A percentile compares a stretch with the other conserved stretches of the same genome.
These are phyloP conservation scores for Tenebrio molitor DNA, from an alignment of 1,140 invertebrate species.

Conservation along the genomic window DNA sequence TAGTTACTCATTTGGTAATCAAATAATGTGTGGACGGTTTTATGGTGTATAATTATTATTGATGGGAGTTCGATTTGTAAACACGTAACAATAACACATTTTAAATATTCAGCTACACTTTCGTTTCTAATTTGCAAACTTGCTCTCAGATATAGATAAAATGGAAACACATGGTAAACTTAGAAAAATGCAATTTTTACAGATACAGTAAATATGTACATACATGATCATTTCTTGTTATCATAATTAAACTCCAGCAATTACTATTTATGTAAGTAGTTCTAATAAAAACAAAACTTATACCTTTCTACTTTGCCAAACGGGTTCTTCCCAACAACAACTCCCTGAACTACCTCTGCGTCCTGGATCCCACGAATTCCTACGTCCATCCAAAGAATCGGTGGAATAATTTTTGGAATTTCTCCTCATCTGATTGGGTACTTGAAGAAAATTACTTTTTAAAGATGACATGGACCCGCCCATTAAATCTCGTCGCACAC, in stretches of 20 bases:
- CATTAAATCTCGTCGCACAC: slow-evolving; percentile 64
- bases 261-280: too few species aligned
- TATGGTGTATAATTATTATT: slow-evolving; percentile 18
- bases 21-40: slow-evolving; percentile 9
- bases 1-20: slow-evolving; percentile 5
- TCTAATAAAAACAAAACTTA: neutral
- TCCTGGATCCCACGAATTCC: slow-evolving; percentile 78
- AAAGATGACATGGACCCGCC: slow-evolving; percentile 65
- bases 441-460: slow-evolving; percentile 61
- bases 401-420: slow-evolving; percentile 73
- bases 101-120: too few species aligned
- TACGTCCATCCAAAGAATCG: slow-evolving; percentile 79
- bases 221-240: too few species aligned
- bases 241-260: too few species aligned
- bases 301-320: slow-evolving; percentile 68
- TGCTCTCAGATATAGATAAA: too few species aligned
- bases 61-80: slow-evolving; percentile 15
- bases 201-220: neutral
- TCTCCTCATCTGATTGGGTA: slow-evolving; percentile 53
- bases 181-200: too few species aligned
- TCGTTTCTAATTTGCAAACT: too few species aligned
- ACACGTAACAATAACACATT: slow-evolving; percentile 14
- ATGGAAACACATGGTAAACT: too few species aligned
- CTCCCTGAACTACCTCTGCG: slow-evolving; percentile 73
- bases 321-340: slow-evolving; percentile 69